Percentiles rank a stretch among this genome's conserved stretches.
Evolutionary conservation across 2,113 vertebrate genomes (phyloP).

Genomic region (Hystrix brachyura): DNA sequence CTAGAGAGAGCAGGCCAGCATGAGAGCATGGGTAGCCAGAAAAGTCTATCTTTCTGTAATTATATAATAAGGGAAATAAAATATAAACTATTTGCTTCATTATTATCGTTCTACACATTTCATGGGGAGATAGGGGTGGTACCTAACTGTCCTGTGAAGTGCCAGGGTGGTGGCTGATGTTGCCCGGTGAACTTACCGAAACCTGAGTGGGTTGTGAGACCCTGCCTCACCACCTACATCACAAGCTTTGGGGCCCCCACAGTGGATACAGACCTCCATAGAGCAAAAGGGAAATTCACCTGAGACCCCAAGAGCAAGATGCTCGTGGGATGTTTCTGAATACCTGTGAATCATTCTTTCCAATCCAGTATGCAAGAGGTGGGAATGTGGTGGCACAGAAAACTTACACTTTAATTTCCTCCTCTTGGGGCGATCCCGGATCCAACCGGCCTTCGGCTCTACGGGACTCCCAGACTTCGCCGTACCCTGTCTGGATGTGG

Average conservation of each 20-base stretch:
- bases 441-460: slow-evolving; percentile 71
- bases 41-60: slow-evolving; percentile 63
- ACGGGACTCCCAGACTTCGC: slow-evolving; percentile 67
- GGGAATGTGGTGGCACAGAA: slow-evolving; percentile 62
- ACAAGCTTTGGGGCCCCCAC: accelerated
- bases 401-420: slow-evolving; percentile 55
- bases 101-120: not conserved
- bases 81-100: not conserved
- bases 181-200: not conserved
- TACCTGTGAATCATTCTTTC: slow-evolving; percentile 69
- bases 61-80: slow-evolving; percentile 31
- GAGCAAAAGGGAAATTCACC: not conserved
- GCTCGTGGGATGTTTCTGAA: slow-evolving; percentile 18
- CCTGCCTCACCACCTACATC: not conserved
- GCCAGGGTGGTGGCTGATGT: not conserved
- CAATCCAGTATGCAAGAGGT: slow-evolving; percentile 68
- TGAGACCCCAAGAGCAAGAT: not conserved
- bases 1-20: slow-evolving; percentile 54
- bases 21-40: slow-evolving; percentile 57
- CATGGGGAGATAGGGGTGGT: not conserved
- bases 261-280: accelerated
- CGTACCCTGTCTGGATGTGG: slow-evolving; percentile 34
- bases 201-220: not conserved
- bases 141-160: not conserved
- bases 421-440: not conserved